These are phyloP conservation scores for Hirtodrosophila cameraria DNA, from an alignment of 2,888 invertebrate genomes.

Conservation along the genomic window DNA sequence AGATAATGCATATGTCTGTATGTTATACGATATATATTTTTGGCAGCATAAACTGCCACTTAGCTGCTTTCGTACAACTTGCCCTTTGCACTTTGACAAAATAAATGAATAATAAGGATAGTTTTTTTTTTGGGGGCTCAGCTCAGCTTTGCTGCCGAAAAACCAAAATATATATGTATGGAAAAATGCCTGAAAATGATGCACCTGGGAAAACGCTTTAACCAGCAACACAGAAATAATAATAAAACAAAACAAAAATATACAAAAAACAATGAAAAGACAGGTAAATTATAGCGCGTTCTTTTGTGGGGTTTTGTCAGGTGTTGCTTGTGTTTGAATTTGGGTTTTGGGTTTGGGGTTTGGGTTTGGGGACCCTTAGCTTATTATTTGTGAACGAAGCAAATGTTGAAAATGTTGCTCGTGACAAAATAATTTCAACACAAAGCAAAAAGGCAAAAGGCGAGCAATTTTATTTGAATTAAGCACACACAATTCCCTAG, in stretches of 20 bases:
- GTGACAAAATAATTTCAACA: slow-evolving; percentile 54
- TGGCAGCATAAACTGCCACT: slow-evolving; percentile 47
- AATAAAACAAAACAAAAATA: background rate
- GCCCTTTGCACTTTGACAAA: slow-evolving; percentile 35
- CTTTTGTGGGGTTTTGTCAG: background rate
- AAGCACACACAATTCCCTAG: slow-evolving; percentile 14
- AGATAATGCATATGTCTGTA: slow-evolving; percentile 39
- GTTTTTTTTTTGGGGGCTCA: slow-evolving; percentile 4
- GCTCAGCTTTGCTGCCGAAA: no score
- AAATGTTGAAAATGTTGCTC: slow-evolving; percentile 27
- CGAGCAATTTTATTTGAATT: slow-evolving; percentile 62
- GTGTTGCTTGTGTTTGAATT: no score
- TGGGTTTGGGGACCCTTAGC: slow-evolving; percentile 15
- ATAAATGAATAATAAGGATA: slow-evolving; percentile 7
- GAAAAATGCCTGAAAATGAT: slow-evolving; percentile 62
- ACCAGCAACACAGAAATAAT: no score
- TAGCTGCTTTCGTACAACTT: slow-evolving; percentile 15
- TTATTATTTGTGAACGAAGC: slow-evolving; percentile 40
- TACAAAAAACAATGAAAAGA: slow-evolving; percentile 30
- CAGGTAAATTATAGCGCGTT: slow-evolving; percentile 49
- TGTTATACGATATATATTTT: no score
- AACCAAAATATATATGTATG: slow-evolving; percentile 32
- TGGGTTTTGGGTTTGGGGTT: slow-evolving; percentile 9
- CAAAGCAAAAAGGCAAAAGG: slow-evolving; percentile 25
- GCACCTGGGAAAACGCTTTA: slow-evolving; percentile 58